phyloP scores from a whole-genome alignment of 2,797 vertebrate genomes.

The Delichon dasypus region DNA sequence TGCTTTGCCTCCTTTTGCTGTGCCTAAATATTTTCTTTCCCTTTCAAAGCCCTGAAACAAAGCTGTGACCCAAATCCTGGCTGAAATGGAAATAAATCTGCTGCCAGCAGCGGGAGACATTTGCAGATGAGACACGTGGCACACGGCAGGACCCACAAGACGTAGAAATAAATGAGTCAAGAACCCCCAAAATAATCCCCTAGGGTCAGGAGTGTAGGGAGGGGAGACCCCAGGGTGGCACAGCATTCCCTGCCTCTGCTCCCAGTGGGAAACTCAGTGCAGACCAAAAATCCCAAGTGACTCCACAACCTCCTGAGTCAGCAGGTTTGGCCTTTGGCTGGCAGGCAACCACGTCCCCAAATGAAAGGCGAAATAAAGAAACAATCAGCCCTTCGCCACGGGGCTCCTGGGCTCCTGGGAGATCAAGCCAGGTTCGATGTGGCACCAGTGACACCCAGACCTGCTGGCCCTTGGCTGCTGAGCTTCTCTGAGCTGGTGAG shows the following conservation, averaged over 20 bases:
- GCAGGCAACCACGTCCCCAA: rapidly evolving
- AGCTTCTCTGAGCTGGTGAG: neutral
- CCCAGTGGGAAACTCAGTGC: rapidly evolving
- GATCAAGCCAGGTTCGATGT: neutral
- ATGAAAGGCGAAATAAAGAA: neutral
- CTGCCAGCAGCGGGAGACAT: neutral
- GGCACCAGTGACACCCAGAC: neutral
- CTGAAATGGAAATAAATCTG: neutral
- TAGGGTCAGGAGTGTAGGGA: neutral
- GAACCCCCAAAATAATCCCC: neutral
- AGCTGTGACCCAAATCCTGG: neutral
- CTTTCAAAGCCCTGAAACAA: neutral
- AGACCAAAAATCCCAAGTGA: neutral
- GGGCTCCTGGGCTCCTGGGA: rapidly evolving
- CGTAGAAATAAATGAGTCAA: neutral
- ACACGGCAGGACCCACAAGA: neutral
- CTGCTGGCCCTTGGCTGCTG: neutral
- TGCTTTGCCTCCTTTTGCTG: neutral
- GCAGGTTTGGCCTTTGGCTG: neutral
- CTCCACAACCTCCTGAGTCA: neutral
- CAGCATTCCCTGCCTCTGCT: neutral
- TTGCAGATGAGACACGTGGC: neutral
- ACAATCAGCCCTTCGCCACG: neutral
- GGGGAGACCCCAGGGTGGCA: neutral
- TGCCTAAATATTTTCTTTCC: neutral